These are phyloP conservation scores for Atethmia centrago DNA, from an alignment of 2,888 invertebrate species.

Conservation along the genomic window DNA sequence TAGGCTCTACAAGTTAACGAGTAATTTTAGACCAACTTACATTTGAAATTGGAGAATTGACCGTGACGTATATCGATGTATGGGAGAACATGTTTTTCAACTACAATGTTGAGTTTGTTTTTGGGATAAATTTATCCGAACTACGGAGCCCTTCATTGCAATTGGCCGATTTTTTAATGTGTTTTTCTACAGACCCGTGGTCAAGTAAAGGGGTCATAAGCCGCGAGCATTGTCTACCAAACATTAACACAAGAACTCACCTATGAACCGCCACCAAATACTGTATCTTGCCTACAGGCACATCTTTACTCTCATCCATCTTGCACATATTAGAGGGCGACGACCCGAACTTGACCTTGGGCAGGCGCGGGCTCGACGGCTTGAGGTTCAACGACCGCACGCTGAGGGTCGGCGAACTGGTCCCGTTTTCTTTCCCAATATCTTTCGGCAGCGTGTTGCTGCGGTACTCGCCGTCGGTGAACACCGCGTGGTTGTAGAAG, in stretches of 20 bases:
- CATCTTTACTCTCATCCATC: conserved; percentile 65
- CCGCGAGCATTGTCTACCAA: not conserved
- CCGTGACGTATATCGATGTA: too few relatives aligned
- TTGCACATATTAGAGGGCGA: conserved; percentile 79
- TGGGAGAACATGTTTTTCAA: too few relatives aligned
- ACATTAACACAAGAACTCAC: conserved; percentile 64
- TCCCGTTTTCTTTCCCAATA: conserved; percentile 58
- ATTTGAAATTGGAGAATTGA: too few relatives aligned
- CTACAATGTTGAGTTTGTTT: too few relatives aligned
- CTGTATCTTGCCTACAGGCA: conserved; percentile 73
- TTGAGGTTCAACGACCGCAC: conserved; percentile 74
- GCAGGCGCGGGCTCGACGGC: conserved; percentile 72
- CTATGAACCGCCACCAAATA: conserved; percentile 95
- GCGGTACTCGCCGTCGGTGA: conserved; percentile 62
- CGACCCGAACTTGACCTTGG: conserved; percentile 75
- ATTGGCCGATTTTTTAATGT: too few relatives aligned
- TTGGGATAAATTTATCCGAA: too few relatives aligned
- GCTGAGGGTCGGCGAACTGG: conserved; percentile 77
- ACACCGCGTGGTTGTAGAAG: conserved; percentile 68
- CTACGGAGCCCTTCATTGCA: too few relatives aligned
- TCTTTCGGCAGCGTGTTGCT: conserved; percentile 74
- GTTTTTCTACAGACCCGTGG: not conserved
- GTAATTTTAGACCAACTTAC: too few relatives aligned
- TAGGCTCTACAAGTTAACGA: too few relatives aligned
- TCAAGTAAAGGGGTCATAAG: not conserved